Conservation (phyloP, 2,797 vertebrate genomes). For the Anolis apletophallus region DNA sequence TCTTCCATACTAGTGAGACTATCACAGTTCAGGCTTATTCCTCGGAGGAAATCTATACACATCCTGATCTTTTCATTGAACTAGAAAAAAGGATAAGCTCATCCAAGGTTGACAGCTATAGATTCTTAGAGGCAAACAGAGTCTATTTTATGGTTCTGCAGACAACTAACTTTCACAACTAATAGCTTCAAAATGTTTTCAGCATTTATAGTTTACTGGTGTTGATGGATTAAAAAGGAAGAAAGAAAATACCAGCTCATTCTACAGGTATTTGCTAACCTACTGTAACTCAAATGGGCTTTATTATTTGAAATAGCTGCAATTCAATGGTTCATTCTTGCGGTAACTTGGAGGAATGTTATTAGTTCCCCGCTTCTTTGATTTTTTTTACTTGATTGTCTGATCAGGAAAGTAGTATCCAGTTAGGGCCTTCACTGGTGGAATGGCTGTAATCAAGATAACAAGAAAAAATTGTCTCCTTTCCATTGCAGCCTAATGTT, state of each 20-base stretch:
- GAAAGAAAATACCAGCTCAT: neutral
- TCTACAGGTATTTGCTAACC: neutral
- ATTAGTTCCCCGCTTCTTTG: neutral
- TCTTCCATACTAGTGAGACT: constrained; percentile 44
- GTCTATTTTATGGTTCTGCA: constrained; percentile 41
- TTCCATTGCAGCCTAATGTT: neutral
- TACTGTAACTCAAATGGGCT: constrained; percentile 2
- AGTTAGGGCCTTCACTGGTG: neutral
- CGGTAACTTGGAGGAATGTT: too few relatives aligned
- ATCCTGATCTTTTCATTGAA: constrained; percentile 19
- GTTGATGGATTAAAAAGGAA: constrained; percentile 24
- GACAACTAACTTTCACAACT: constrained; percentile 14
- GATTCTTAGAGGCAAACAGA: constrained; percentile 28
- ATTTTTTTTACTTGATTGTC: neutral
- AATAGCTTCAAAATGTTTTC: constrained; percentile 28
- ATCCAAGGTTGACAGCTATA: neutral
- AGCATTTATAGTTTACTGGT: neutral
- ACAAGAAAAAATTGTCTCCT: neutral
- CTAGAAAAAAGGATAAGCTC: constrained; percentile 26
- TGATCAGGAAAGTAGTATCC: neutral
- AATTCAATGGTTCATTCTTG: neutral
- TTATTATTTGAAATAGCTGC: neutral
- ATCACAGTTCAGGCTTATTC: constrained; percentile 53
- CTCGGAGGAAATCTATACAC: neutral
- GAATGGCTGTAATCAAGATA: neutral